Evolutionary conservation across 2,113 vertebrate species (phyloP).

Genomic region (Cervus canadensis): DNA sequence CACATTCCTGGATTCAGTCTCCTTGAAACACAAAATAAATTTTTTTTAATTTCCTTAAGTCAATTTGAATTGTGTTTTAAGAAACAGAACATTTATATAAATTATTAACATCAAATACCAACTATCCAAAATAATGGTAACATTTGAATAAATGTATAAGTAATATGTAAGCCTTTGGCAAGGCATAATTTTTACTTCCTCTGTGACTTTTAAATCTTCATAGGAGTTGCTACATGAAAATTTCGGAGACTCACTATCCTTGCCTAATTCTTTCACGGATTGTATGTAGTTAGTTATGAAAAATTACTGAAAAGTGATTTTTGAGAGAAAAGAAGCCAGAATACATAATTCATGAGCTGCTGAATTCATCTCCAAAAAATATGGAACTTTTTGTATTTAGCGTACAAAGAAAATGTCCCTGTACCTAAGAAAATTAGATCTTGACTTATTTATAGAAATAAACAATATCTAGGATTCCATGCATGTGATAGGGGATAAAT

Average conservation of each 20-base stretch:
- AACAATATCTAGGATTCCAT: background rate
- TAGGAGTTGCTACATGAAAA: background rate
- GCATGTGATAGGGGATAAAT: background rate
- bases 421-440: background rate
- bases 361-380: background rate
- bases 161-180: background rate
- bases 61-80: background rate
- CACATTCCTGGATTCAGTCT: background rate
- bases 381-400: background rate
- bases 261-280: background rate
- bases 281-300: background rate
- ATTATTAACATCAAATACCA: background rate
- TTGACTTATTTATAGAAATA: conserved; percentile 4
- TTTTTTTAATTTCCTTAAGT: background rate
- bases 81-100: background rate
- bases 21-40: background rate
- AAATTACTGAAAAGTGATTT: background rate
- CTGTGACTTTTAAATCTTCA: background rate
- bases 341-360: background rate
- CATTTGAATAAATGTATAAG: background rate
- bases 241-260: background rate
- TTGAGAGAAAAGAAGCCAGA: background rate
- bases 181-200: background rate
- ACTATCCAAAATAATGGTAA: background rate
- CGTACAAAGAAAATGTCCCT: background rate